Conservation (phyloP, 2,113 vertebrate genomes). For the Callospermophilus lateralis region DNA sequence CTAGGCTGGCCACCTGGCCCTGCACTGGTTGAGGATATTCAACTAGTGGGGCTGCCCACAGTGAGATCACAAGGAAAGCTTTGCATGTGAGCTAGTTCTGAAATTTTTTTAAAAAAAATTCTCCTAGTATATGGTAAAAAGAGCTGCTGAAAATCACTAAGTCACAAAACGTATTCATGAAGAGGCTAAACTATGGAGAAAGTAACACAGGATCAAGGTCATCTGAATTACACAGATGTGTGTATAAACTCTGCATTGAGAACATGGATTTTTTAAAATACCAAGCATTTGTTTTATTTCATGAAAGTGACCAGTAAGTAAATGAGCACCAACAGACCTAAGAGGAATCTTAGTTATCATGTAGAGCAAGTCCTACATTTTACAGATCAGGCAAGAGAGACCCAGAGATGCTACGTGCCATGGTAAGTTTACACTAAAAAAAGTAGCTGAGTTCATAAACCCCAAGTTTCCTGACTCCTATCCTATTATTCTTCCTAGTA, state of each 20-base stretch:
- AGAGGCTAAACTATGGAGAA: background rate
- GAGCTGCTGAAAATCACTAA: background rate
- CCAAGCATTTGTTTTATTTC: background rate
- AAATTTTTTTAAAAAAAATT: background rate
- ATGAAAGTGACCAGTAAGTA: background rate
- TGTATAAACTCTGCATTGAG: background rate
- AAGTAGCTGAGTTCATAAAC: background rate
- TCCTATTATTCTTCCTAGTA: background rate
- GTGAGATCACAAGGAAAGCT: background rate
- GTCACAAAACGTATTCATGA: background rate
- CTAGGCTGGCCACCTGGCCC: background rate
- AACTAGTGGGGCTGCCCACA: too few species aligned
- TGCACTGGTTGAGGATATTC: background rate
- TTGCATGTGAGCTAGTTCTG: background rate
- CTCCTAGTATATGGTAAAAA: background rate
- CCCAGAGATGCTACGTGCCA: fast-evolving
- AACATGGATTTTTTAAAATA: background rate
- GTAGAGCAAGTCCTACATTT: background rate
- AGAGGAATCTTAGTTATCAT: background rate
- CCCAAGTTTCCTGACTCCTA: background rate
- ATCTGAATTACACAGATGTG: background rate
- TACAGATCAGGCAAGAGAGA: background rate
- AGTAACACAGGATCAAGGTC: background rate
- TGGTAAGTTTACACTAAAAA: background rate
- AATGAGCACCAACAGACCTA: background rate